These are phyloP conservation scores for Phortica variegata DNA, from an alignment of 1,140 invertebrate genomes.

Conservation along the genomic window DNA sequence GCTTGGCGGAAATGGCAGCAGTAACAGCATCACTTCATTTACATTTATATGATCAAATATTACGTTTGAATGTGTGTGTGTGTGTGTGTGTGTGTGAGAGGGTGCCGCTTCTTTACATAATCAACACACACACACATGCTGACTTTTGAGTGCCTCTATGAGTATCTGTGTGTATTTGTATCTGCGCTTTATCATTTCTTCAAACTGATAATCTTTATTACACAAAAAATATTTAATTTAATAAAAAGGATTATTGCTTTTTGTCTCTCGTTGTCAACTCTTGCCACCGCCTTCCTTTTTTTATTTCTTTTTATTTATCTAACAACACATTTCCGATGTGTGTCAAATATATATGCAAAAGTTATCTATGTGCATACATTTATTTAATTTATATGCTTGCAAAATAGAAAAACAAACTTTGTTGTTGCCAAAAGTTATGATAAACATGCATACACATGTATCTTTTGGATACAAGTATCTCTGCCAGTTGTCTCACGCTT, in stretches of 20 bases:
- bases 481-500: background rate
- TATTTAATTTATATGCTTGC: constrained; percentile 48
- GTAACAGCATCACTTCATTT: constrained; percentile 32
- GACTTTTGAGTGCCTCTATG: constrained; percentile 13
- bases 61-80: constrained; percentile 8
- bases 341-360: too few relatives aligned
- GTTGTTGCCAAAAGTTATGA: constrained; percentile 33
- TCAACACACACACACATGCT: constrained; percentile 11
- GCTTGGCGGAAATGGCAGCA: constrained; percentile 50
- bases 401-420: constrained; percentile 13
- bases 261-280: constrained; percentile 5
- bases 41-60: constrained; percentile 55
- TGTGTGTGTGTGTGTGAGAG: background rate
- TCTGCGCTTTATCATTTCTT: constrained; percentile 45
- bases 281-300: background rate
- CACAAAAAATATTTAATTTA: constrained; percentile 51
- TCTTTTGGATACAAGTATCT: too few relatives aligned
- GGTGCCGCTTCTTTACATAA: constrained; percentile 30
- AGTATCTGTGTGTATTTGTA: constrained; percentile 23
- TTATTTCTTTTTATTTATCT: too few relatives aligned
- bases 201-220: constrained; percentile 50
- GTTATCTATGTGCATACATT: constrained; percentile 11
- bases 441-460: constrained; percentile 50
- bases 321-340: too few relatives aligned
- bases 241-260: constrained; percentile 27